These are phyloP conservation scores for Orius insidiosus DNA, from an alignment of 1,140 invertebrate species.

Conservation along the genomic window DNA sequence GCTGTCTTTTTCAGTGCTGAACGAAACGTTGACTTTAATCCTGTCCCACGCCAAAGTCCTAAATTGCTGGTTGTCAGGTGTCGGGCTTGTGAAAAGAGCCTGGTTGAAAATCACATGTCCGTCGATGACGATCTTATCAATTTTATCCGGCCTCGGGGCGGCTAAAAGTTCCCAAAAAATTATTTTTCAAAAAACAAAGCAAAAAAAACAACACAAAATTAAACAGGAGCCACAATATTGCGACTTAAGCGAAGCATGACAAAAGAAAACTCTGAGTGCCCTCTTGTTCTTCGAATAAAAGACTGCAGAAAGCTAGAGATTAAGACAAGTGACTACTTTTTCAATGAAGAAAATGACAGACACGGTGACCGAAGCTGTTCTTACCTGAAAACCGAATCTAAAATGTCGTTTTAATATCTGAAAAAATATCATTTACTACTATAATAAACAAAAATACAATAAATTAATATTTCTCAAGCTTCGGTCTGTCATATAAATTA, in stretches of 20 bases:
- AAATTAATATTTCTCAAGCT: background rate
- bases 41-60: constrained; percentile 68
- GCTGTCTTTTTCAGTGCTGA: constrained; percentile 41
- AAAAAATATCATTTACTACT: too few relatives aligned
- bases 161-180: constrained; percentile 28
- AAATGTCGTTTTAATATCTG: background rate
- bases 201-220: too few relatives aligned
- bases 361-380: constrained; percentile 9
- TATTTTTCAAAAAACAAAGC: too few relatives aligned
- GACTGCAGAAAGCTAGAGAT: background rate
- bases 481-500: background rate
- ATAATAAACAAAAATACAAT: background rate
- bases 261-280: too few relatives aligned
- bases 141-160: constrained; percentile 41
- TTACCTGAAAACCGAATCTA: constrained; percentile 7
- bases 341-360: constrained; percentile 4
- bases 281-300: too few relatives aligned
- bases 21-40: constrained; percentile 61
- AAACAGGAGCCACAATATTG: too few relatives aligned
- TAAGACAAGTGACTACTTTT: constrained; percentile 5
- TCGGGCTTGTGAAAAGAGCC: constrained; percentile 70
- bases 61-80: constrained; percentile 46
- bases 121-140: constrained; percentile 70
- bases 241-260: too few relatives aligned
- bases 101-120: constrained; percentile 79